Base-by-base conservation (phyloP, 2,888 invertebrate genomes). In the Latrodectus hesperus region DNA sequence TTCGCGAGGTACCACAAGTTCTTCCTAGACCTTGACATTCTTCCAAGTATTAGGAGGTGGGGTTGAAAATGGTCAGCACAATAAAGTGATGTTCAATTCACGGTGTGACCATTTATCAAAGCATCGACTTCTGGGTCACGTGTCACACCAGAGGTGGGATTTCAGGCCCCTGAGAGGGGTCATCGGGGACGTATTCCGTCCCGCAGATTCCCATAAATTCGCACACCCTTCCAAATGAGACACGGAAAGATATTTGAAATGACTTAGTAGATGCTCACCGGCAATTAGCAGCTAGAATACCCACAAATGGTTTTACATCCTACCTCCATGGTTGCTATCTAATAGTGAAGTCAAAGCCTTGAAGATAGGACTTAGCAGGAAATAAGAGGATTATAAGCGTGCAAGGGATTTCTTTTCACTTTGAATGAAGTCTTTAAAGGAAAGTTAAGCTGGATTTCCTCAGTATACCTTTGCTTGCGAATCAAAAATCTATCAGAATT, bases 91-190 rank as follows among this genome's bases (percentile, higher is more conserved):
- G 67, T 77, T 67, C 81, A 77, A 81, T 72, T 67, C 72, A 83
- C 60, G 53, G 67, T 72, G 68, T 73, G 67, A 72, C 82, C 87
- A 88, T 88, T 88, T 51, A 88, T 88, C 87, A 88, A 60, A 67
- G n/a, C 81, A 70, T 82, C 81, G 53, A 72, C 65, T 73, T 71
- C 52, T 73, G 60, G 73, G 77, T 78, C 87, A 88, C 83, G 78
- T 82, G 87, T 88, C 82, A 26, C 82, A 64, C 49, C 49, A 52
- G 73, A 71, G 76, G 86, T 80, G 76, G 85, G 85, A 80, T 67
- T 81, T 10, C 74, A 74, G 75, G 55, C 79, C 22, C 78, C 70
- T 49, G 82, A 77, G 82, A 88, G 75, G 74, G 87, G 82, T 73
- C 87, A 74, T 73, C 26, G 26, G 83, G 87, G 87, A 78, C 78